Percentiles rank a stretch among this genome's conserved stretches.
Evolutionary conservation across 2,797 vertebrate species (phyloP).

Genomic region (Cottoperca gobio): DNA sequence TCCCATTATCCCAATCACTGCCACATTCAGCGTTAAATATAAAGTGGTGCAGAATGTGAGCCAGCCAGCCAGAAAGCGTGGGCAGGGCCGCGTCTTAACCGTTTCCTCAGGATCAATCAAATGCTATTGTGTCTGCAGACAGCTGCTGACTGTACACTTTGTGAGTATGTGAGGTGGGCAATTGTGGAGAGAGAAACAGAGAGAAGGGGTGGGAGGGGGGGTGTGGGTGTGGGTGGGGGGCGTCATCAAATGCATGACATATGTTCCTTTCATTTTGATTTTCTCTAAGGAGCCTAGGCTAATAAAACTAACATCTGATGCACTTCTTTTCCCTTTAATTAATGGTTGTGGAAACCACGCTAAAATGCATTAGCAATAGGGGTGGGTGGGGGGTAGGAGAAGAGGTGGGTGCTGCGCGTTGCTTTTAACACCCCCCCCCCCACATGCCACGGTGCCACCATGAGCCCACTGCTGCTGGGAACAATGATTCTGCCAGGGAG

Average conservation of each 20-base stretch:
- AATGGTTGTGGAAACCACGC: conserved; percentile 77
- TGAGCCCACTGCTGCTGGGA: conserved; percentile 56
- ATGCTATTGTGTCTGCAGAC: conserved; percentile 81
- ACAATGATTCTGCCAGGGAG: conserved; percentile 70
- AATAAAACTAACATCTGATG: conserved; percentile 88
- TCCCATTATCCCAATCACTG: conserved; percentile 67
- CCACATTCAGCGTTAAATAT: conserved; percentile 70
- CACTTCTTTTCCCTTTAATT: conserved; percentile 82
- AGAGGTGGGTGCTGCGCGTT: conserved; percentile 43
- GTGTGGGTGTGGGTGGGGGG: no score
- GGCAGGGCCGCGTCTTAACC: conserved; percentile 64
- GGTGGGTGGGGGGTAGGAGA: conserved; percentile 16
- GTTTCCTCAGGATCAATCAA: conserved; percentile 78
- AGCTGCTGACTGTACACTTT: conserved; percentile 83
- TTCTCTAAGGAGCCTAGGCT: conserved; percentile 79
- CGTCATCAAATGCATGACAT: conserved; percentile 83
- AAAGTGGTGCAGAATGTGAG: conserved; percentile 67
- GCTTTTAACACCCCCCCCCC: conserved; percentile 52
- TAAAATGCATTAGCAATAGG: conserved; percentile 70
- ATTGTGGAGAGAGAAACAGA: conserved; percentile 65
- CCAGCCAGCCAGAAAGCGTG: conserved; percentile 61
- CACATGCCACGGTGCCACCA: conserved; percentile 69
- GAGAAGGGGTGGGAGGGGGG: conserved; percentile 1
- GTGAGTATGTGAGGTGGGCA: conserved; percentile 78
- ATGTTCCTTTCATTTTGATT: conserved; percentile 86